Percentiles rank a stretch among this genome's conserved stretches.
phyloP scores from a whole-genome alignment of 2,113 vertebrate genomes.

The Pachypanchax playfairii region DNA sequence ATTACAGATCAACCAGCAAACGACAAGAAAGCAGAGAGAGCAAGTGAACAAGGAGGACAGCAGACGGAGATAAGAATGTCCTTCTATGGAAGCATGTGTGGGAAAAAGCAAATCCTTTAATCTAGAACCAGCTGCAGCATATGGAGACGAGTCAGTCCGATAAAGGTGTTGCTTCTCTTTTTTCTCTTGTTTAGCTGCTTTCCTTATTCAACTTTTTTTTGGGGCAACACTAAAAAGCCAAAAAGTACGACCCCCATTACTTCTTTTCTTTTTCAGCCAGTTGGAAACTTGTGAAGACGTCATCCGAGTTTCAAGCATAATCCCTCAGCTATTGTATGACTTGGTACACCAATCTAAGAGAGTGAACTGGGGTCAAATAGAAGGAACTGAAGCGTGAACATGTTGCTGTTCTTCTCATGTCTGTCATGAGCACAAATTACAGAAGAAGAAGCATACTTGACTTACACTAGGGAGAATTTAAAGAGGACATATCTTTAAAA shows the following conservation, averaged over 20 bases:
- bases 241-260: conserved; percentile 25
- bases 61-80: not conserved
- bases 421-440: conserved; percentile 17
- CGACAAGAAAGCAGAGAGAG: not conserved
- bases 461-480: too few relatives aligned
- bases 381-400: conserved; percentile 38
- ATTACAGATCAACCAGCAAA: not conserved
- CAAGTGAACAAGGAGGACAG: not conserved
- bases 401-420: conserved; percentile 44
- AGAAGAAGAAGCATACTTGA: conserved; percentile 1
- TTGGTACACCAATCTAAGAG: conserved; percentile 58
- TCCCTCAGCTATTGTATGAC: conserved; percentile 49
- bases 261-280: conserved; percentile 28
- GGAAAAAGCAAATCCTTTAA: conserved; percentile 52
- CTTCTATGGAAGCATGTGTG: conserved; percentile 34
- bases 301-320: conserved; percentile 35
- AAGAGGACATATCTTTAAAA: too few relatives aligned
- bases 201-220: conserved; percentile 5
- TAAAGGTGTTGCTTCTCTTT: conserved; percentile 33
- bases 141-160: conserved; percentile 19
- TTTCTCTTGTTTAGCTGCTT: conserved; percentile 14
- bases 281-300: conserved; percentile 22
- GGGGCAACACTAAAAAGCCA: not conserved
- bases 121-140: conserved; percentile 21
- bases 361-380: conserved; percentile 46